Percentiles rank a stretch among this genome's conserved stretches.
Conservation (phyloP, 2,797 vertebrate genomes). For the Limnodromus scolopaceus region DNA sequence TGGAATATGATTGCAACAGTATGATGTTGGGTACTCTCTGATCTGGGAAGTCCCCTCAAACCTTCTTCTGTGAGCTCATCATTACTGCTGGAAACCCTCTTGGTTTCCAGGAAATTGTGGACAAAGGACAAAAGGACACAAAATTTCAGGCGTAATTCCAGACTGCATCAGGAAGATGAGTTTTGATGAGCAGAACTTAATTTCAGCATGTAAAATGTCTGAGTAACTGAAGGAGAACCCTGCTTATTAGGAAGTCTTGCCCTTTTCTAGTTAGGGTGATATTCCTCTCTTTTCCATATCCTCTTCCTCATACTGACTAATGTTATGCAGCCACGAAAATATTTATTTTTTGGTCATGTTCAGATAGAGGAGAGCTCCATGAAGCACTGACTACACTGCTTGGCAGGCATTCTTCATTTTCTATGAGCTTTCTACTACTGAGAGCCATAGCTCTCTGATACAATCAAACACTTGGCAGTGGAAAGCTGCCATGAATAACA, state of each 20-base stretch:
- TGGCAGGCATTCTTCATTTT: background rate
- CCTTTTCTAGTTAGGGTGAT: background rate
- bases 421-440: slow-evolving; percentile 1
- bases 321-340: background rate
- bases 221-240: background rate
- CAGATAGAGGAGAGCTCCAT: background rate
- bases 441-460: background rate
- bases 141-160: background rate
- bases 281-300: background rate
- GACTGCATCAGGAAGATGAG: background rate
- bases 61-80: background rate
- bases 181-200: background rate
- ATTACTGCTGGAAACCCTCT: background rate
- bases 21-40: background rate
- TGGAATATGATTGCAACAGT: background rate
- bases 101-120: background rate
- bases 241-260: background rate
- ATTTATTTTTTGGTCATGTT: background rate
- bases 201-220: background rate
- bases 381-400: background rate
- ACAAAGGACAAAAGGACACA: background rate
- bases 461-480: background rate
- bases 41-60: background rate
- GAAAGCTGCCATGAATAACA: slow-evolving; percentile 12
- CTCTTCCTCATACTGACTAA: background rate